phyloP scores from a whole-genome alignment of 2,113 vertebrate genomes.

The Seriola quinqueradiata region DNA sequence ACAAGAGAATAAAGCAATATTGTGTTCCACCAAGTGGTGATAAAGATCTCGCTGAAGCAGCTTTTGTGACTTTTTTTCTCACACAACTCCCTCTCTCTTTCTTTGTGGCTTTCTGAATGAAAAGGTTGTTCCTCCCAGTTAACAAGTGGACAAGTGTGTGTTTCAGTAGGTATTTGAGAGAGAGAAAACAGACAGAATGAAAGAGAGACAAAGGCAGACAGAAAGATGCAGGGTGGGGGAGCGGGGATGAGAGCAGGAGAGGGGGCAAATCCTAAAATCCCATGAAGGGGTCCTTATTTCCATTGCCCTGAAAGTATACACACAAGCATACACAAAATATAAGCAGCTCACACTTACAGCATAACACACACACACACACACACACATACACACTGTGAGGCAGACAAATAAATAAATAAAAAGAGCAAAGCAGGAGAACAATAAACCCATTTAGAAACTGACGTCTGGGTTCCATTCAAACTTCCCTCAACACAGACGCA shows the following conservation, averaged over 20 bases:
- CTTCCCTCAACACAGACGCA: constrained; percentile 13
- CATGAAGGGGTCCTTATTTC: constrained; percentile 67
- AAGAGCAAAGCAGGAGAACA: constrained; percentile 63
- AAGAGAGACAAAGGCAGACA: constrained; percentile 18
- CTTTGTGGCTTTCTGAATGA: constrained; percentile 21
- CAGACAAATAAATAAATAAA: constrained; percentile 62
- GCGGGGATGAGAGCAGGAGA: constrained; percentile 23
- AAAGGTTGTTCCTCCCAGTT: constrained; percentile 35
- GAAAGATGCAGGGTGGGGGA: constrained; percentile 24
- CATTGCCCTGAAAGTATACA: constrained; percentile 33
- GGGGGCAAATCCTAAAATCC: constrained; percentile 49
- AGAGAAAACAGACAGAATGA: constrained; percentile 43
- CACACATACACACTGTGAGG: constrained; percentile 8
- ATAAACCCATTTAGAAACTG: constrained; percentile 68
- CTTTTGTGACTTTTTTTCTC: constrained; percentile 9
- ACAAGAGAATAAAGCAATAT: neutral
- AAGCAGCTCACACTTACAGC: neutral
- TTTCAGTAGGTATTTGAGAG: constrained; percentile 34
- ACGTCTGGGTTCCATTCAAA: constrained; percentile 64
- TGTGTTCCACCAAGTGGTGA: neutral
- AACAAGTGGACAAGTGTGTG: constrained; percentile 47
- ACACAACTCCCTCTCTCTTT: constrained; percentile 10
- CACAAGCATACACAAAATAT: neutral
- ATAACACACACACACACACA: neutral
- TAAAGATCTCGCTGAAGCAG: neutral